These are phyloP conservation scores for Laterallus jamaicensis DNA, from an alignment of 2,113 vertebrate species.

Conservation along the genomic window DNA sequence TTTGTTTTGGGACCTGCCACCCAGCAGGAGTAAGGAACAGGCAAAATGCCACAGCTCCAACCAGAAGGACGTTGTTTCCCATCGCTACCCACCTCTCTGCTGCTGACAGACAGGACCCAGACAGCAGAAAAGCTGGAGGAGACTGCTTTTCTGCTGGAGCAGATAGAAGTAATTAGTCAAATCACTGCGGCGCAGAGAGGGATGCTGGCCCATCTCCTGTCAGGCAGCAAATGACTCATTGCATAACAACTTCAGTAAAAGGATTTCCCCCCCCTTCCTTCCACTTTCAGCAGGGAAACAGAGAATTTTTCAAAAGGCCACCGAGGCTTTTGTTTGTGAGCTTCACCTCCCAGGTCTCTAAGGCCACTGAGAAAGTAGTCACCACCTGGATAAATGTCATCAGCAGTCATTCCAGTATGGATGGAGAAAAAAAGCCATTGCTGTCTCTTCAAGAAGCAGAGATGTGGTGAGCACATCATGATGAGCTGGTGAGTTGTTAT, in stretches of 20 bases:
- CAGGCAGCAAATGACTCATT: background rate
- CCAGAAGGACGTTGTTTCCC: background rate
- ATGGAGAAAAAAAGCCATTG: background rate
- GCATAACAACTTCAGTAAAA: background rate
- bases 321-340: background rate
- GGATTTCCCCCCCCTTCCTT: background rate
- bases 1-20: background rate
- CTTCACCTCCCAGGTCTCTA: background rate
- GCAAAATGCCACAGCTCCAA: background rate
- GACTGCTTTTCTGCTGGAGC: constrained; percentile 23
- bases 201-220: background rate
- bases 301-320: background rate
- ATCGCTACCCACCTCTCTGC: background rate
- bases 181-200: background rate
- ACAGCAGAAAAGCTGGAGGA: background rate
- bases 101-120: background rate
- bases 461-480: background rate
- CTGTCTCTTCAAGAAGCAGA: background rate
- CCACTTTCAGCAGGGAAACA: background rate
- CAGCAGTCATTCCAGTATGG: background rate
- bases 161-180: constrained; percentile 52
- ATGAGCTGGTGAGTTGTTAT: background rate
- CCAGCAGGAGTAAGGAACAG: background rate
- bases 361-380: background rate
- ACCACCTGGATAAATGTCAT: background rate